A percentile compares a stretch with the other conserved stretches of the same genome.
These are phyloP conservation scores for Falco biarmicus DNA, from an alignment of 2,797 vertebrate species.

Conservation along the genomic window DNA sequence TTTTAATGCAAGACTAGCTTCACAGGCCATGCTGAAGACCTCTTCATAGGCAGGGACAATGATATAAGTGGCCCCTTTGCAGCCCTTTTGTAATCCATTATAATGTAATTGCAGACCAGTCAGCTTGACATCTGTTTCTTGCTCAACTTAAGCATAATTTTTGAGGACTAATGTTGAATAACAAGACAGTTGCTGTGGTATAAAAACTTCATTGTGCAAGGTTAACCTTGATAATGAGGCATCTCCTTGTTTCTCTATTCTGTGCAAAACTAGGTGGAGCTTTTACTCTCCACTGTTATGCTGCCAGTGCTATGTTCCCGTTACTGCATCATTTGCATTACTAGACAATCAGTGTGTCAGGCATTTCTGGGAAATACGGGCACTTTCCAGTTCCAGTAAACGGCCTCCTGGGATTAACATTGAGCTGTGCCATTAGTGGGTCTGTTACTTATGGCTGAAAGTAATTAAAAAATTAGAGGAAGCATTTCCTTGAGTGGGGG, in stretches of 20 bases:
- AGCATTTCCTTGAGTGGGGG: background rate
- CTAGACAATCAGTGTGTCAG: background rate
- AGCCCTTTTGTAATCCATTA: constrained; percentile 10
- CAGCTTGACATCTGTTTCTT: constrained; percentile 36
- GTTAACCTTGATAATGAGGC: background rate
- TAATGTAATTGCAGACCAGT: constrained; percentile 9
- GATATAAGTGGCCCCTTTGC: background rate
- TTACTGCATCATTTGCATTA: background rate
- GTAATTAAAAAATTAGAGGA: constrained; percentile 1
- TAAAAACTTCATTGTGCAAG: background rate
- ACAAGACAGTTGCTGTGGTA: background rate
- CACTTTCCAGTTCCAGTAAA: background rate
- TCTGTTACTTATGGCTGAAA: background rate
- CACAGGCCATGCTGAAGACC: background rate
- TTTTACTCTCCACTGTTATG: background rate
- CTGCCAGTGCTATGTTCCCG: background rate
- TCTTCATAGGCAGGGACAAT: constrained; percentile 6
- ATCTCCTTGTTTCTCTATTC: background rate
- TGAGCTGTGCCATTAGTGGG: background rate
- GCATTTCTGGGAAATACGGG: background rate
- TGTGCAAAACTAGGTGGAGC: background rate
- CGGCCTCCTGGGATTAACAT: background rate
- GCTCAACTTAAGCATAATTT: background rate
- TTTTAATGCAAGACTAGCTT: constrained; percentile 17
- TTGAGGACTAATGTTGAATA: background rate